These are phyloP conservation scores for Phytoseiulus persimilis DNA, from an alignment of 2,888 invertebrate species.

Conservation along the genomic window DNA sequence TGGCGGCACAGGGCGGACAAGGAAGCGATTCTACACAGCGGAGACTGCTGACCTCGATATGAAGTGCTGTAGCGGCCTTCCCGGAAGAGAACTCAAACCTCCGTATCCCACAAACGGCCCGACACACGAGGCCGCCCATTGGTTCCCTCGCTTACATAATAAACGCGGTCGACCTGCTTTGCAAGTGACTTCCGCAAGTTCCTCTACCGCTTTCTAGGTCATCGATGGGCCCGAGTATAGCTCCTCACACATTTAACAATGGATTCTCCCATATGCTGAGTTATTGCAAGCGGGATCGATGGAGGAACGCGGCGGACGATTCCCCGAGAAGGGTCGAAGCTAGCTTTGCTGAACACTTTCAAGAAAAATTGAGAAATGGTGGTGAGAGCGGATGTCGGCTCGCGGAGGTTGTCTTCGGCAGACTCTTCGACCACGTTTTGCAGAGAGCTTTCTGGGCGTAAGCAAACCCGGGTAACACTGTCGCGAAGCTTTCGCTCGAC, in stretches of 20 bases:
- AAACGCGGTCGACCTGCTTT: neutral
- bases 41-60: neutral
- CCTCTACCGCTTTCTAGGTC: neutral
- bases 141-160: neutral
- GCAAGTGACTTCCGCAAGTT: neutral
- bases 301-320: too few species aligned
- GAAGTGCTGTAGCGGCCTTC: neutral
- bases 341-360: too few species aligned
- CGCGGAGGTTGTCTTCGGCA: too few species aligned
- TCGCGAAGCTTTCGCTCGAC: too few species aligned
- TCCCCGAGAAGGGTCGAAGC: too few species aligned
- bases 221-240: neutral
- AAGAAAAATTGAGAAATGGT: too few species aligned
- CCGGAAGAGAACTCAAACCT: neutral
- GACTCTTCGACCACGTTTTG: too few species aligned
- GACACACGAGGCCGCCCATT: neutral
- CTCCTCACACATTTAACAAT: neutral
- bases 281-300: too few species aligned
- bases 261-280: too few species aligned
- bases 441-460: too few species aligned
- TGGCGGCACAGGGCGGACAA: neutral
- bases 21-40: neutral
- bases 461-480: too few species aligned
- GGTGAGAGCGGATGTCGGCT: too few species aligned
- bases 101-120: neutral